phyloP scores from a whole-genome alignment of 2,888 invertebrate species.

The Ophonus ardosiacus region DNA sequence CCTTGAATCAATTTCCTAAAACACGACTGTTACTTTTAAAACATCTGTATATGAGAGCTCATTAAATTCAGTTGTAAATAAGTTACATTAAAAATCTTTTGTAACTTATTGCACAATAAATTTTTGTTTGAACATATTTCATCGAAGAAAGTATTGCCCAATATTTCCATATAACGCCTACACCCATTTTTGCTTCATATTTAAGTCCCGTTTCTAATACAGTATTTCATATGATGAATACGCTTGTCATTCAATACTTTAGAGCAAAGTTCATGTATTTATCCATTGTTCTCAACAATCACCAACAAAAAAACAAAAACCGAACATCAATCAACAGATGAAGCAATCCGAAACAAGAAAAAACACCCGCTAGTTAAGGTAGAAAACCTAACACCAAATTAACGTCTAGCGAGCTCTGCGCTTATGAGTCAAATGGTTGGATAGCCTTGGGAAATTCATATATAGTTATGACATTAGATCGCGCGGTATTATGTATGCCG shows the following conservation, averaged over 20 bases:
- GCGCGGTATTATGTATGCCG: constrained; percentile 56
- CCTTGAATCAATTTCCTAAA: too few relatives aligned
- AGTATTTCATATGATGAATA: background rate
- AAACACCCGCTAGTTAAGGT: constrained; percentile 5
- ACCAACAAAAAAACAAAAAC: constrained; percentile 8
- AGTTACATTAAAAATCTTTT: background rate
- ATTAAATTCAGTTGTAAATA: background rate
- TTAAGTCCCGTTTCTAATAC: background rate
- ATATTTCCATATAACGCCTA: background rate
- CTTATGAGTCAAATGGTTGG: constrained; percentile 51
- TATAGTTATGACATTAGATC: constrained; percentile 62
- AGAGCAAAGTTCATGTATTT: background rate
- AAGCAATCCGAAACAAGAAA: constrained; percentile 3
- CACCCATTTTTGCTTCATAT: background rate
- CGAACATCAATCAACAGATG: constrained; percentile 8
- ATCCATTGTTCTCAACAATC: constrained; percentile 28
- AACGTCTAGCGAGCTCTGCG: constrained; percentile 9
- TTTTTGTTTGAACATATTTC: background rate
- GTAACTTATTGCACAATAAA: background rate
- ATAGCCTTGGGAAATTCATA: constrained; percentile 60
- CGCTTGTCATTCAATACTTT: constrained; percentile 17
- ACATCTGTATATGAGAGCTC: too few relatives aligned
- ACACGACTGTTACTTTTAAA: too few relatives aligned
- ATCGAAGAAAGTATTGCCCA: background rate
- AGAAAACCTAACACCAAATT: constrained; percentile 30